Evolutionary conservation across 2,113 vertebrate genomes (phyloP).

Genomic region (Anser brachyrhynchus): DNA sequence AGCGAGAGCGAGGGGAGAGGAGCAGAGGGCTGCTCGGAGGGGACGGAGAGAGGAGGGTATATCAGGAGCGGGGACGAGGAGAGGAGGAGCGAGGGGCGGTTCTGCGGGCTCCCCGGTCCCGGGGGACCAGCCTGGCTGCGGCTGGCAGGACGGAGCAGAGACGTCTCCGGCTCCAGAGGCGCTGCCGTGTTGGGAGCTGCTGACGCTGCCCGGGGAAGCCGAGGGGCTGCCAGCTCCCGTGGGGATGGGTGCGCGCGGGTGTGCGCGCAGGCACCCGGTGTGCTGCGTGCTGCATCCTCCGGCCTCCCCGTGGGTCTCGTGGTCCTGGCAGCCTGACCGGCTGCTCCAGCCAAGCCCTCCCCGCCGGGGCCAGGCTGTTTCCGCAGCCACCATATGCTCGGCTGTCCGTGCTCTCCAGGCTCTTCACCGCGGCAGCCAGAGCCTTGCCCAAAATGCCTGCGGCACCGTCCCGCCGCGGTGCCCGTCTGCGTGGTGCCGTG

Average conservation of each 20-base stretch:
- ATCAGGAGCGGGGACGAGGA: constrained; percentile 24
- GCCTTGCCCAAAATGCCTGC: not conserved
- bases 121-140: not conserved
- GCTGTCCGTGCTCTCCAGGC: not conserved
- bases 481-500: fast-evolving
- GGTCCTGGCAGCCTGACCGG: not conserved
- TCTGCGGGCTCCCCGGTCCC: not conserved
- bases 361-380: constrained; percentile 43
- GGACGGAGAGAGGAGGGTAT: not conserved
- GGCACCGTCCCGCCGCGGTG: fast-evolving
- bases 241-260: fast-evolving
- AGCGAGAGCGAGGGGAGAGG: not conserved
- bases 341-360: constrained; percentile 16
- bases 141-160: constrained; percentile 56
- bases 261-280: fast-evolving
- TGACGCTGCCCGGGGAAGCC: fast-evolving
- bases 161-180: not conserved
- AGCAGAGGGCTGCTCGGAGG: constrained; percentile 13
- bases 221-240: fast-evolving
- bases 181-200: not conserved
- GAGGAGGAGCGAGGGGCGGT: constrained; percentile 42
- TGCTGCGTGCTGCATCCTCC: not conserved
- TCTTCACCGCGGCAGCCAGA: not conserved
- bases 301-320: not conserved
- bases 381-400: not conserved